These are phyloP conservation scores for Phasia obesa DNA, from an alignment of 2,888 invertebrate genomes.

Conservation along the genomic window DNA sequence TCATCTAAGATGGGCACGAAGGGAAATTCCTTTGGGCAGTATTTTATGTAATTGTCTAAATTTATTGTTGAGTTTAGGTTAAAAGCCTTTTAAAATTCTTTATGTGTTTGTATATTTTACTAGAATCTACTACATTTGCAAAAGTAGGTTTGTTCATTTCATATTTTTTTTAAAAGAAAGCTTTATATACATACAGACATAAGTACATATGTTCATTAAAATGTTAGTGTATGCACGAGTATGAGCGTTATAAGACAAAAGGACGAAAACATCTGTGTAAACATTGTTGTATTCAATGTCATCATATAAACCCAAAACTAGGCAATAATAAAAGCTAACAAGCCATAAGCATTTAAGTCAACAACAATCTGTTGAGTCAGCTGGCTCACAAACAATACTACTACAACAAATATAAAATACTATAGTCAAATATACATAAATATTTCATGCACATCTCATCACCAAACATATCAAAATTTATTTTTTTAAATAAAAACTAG, in stretches of 20 bases:
- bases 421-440: not conserved
- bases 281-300: slow-evolving; percentile 63
- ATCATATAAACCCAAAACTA: slow-evolving; percentile 64
- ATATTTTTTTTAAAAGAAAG: not conserved
- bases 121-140: no score
- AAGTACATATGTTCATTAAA: not conserved
- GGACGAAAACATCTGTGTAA: slow-evolving; percentile 51
- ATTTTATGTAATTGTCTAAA: no score
- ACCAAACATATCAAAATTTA: slow-evolving; percentile 16
- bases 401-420: slow-evolving; percentile 20
- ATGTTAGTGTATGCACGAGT: not conserved
- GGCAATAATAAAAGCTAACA: slow-evolving; percentile 67
- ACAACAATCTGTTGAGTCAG: slow-evolving; percentile 73
- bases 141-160: not conserved
- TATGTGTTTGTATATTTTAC: no score
- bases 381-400: slow-evolving; percentile 51
- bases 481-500: slow-evolving; percentile 13
- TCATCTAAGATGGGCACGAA: slow-evolving; percentile 5
- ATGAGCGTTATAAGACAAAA: slow-evolving; percentile 39
- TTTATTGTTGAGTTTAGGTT: no score
- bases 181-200: not conserved
- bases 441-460: slow-evolving; percentile 7
- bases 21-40: slow-evolving; percentile 25
- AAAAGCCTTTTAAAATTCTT: no score
- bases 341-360: slow-evolving; percentile 64